Conservation (phyloP, 2,797 vertebrate species). For the Heliangelus exortis region DNA sequence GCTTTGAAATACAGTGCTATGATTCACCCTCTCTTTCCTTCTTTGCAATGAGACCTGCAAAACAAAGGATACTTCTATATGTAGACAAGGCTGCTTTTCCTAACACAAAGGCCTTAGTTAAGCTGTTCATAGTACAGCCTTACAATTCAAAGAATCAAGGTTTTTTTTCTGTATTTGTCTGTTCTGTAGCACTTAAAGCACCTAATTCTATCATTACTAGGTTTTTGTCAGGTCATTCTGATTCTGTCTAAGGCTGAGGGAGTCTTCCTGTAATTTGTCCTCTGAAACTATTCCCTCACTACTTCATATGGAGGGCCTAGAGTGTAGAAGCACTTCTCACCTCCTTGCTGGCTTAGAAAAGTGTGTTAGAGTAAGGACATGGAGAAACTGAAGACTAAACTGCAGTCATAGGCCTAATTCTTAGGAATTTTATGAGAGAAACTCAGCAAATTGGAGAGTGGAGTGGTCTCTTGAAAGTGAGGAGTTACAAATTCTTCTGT, state of each 20-base stretch:
- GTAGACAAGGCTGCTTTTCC: background rate
- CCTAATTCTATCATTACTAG: background rate
- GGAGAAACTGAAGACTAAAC: background rate
- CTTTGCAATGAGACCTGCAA: background rate
- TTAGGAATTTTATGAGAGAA: background rate
- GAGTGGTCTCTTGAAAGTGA: background rate
- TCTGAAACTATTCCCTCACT: background rate
- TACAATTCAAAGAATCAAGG: background rate
- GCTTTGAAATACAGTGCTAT: background rate
- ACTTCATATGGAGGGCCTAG: background rate
- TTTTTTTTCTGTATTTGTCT: background rate
- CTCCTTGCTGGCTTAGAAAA: background rate
- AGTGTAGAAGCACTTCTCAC: background rate
- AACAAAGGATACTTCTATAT: background rate
- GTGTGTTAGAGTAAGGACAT: background rate
- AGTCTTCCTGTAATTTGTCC: background rate
- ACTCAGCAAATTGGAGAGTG: background rate
- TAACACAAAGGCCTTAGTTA: background rate
- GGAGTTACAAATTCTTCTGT: background rate
- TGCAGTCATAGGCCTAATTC: background rate
- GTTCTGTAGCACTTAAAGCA: background rate
- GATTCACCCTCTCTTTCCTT: background rate
- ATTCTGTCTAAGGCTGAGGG: background rate
- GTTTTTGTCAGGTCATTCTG: background rate
- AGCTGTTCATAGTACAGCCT: background rate